A percentile compares a stretch with the other conserved stretches of the same genome.
These are phyloP conservation scores for Hydra vulgaris DNA, from an alignment of 30 jellyfish, hydroid and myxozoan genomes.

Conservation along the genomic window DNA sequence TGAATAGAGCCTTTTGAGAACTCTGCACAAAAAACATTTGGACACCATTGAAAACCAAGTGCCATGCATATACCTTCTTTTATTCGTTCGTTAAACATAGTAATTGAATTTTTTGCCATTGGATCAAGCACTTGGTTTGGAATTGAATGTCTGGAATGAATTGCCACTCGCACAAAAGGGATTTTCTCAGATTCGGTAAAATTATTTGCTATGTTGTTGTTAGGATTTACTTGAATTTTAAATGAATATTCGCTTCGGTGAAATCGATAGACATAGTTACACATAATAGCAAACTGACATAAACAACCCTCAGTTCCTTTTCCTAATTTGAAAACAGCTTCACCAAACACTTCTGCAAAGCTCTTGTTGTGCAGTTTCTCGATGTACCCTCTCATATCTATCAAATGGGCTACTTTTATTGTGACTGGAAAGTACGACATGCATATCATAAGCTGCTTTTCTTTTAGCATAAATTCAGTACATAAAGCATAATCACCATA, in stretches of 20 bases:
- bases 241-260: constrained; percentile 49
- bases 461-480: no score
- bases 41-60: constrained; percentile 41
- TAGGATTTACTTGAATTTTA: constrained; percentile 40
- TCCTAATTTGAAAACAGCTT: constrained; percentile 20
- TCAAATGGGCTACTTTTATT: constrained; percentile 30
- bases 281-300: constrained; percentile 32
- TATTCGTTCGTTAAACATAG: constrained; percentile 24
- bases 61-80: constrained; percentile 51
- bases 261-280: no score
- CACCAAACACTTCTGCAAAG: constrained; percentile 37
- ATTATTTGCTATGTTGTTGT: constrained; percentile 12
- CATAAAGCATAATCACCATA: no score
- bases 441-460: constrained; percentile 40
- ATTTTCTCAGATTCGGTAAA: no score
- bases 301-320: constrained; percentile 5
- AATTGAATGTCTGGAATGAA: no score
- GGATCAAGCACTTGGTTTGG: no score
- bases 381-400: constrained; percentile 28
- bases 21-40: constrained; percentile 31
- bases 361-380: constrained; percentile 17
- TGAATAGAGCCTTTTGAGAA: constrained; percentile 22
- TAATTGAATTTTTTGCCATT: no score
- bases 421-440: constrained; percentile 58
- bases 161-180: neutral